Percentiles rank a stretch among this genome's conserved stretches.
Evolutionary conservation across 2,113 vertebrate genomes (phyloP).

Genomic region (Felis catus): F.catus_Fca126_mat1.0 CM031412.1:127515501-127516000

Average conservation of each 20-base stretch:
- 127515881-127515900: neutral
- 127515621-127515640: neutral
- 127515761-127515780: neutral
- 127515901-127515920: neutral
- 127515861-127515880: neutral
- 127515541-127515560: too few species aligned
- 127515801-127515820: neutral
- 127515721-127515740: neutral
- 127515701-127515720: neutral
- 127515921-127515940: neutral
- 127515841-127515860: neutral
- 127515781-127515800: neutral
- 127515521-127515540: too few species aligned
- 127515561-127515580: neutral
- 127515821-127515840: neutral
- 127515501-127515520: neutral
- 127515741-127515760: neutral
- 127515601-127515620: neutral
- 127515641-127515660: neutral
- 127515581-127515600: neutral
- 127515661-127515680: neutral
- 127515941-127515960: neutral
- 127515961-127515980: neutral
- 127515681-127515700: neutral
- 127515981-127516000: neutral